These are phyloP conservation scores for Chaetorhynchus papuensis DNA, from an alignment of 2,113 vertebrate species.

Conservation along the genomic window DNA sequence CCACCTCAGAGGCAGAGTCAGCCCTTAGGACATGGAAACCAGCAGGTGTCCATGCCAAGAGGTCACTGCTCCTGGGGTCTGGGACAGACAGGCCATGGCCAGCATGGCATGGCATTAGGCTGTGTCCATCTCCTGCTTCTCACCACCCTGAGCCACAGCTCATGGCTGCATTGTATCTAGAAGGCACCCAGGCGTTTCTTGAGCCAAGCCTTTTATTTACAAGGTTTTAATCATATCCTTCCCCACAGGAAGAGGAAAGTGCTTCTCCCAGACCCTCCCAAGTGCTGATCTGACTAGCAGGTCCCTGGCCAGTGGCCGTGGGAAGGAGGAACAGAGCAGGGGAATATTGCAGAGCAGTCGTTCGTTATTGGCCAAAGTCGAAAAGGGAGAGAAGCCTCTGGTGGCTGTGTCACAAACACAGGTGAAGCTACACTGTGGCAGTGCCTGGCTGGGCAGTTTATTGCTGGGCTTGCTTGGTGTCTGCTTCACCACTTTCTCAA, in stretches of 20 bases:
- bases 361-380: neutral
- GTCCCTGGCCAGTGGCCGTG: neutral
- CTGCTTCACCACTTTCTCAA: neutral
- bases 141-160: neutral
- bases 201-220: slow-evolving; percentile 7
- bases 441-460: neutral
- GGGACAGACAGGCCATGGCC: neutral
- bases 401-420: fast-evolving
- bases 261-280: slow-evolving; percentile 3
- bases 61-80: neutral
- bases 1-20: neutral
- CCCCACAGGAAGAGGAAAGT: slow-evolving; percentile 16
- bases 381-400: neutral
- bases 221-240: slow-evolving; percentile 34
- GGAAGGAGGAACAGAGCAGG: neutral
- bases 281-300: neutral
- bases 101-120: fast-evolving
- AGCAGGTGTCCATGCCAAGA: neutral
- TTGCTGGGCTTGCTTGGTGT: neutral
- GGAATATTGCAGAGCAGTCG: neutral
- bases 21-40: neutral
- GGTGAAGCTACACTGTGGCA: neutral
- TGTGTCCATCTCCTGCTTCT: neutral
- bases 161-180: neutral
- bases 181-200: neutral